Percentiles rank a stretch among this genome's conserved stretches.
Conservation (phyloP, 2,113 vertebrate species). For the Leuciscus idus region DNA sequence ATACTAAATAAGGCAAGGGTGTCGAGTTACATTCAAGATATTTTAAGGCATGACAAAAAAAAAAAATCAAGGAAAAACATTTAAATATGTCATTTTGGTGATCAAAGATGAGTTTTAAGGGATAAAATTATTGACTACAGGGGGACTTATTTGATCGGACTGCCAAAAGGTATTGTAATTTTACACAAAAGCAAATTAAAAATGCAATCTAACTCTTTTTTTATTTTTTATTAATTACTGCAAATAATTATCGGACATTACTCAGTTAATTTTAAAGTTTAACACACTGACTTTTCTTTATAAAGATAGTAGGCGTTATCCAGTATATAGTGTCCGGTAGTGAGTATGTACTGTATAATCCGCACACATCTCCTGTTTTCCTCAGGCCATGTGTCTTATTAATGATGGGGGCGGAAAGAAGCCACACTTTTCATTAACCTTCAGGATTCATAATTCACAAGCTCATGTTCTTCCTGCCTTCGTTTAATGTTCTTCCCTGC, state of each 20-base stretch:
- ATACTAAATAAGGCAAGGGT: too few species aligned
- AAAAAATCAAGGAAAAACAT: too few species aligned
- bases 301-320: neutral
- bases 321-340: neutral
- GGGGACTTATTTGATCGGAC: neutral
- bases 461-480: constrained; percentile 35
- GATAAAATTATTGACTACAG: too few species aligned
- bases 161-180: neutral
- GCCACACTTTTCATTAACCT: constrained; percentile 60
- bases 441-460: constrained; percentile 54
- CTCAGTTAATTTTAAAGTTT: neutral
- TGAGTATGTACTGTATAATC: neutral
- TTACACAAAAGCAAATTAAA: neutral
- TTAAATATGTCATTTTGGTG: too few species aligned
- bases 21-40: too few species aligned
- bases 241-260: neutral
- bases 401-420: constrained; percentile 51
- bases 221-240: neutral
- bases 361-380: constrained; percentile 36
- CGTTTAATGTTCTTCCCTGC: constrained; percentile 38
- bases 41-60: too few species aligned
- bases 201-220: neutral
- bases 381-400: constrained; percentile 55
- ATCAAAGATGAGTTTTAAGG: too few species aligned
- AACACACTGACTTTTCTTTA: neutral